Evolutionary conservation across 1,140 invertebrate genomes (phyloP).

Genomic region (Leguminivora glycinivorella): DNA sequence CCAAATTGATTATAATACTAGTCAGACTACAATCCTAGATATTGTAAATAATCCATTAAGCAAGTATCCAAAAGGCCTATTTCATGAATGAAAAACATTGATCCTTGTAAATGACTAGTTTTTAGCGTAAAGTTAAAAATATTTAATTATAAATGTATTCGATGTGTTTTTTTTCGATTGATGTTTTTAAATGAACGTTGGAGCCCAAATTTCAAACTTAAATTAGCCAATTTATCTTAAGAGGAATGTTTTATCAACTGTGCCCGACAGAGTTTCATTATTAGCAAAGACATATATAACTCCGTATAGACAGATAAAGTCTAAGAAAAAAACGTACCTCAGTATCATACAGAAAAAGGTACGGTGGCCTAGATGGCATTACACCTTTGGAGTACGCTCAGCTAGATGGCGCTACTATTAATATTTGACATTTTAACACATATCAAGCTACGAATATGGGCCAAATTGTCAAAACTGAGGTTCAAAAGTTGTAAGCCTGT

Average conservation of each 20-base stretch:
- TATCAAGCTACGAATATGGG: too few species aligned
- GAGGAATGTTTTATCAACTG: not conserved
- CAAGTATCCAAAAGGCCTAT: slow-evolving; percentile 48
- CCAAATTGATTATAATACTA: not conserved
- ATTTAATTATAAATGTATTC: slow-evolving; percentile 19
- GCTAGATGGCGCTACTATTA: too few species aligned
- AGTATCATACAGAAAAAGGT: too few species aligned
- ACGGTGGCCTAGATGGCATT: too few species aligned
- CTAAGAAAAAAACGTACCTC: too few species aligned
- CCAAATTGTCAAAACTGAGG: too few species aligned
- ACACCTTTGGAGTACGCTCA: too few species aligned
- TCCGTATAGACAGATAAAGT: too few species aligned
- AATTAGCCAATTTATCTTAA: slow-evolving; percentile 13
- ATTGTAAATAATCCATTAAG: slow-evolving; percentile 27
- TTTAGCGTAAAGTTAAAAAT: not conserved
- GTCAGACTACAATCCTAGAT: not conserved
- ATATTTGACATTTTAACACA: too few species aligned
- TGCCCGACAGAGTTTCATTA: not conserved
- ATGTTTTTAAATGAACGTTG: slow-evolving; percentile 49
- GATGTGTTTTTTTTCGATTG: slow-evolving; percentile 34
- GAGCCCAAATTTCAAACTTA: slow-evolving; percentile 62
- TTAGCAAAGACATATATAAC: too few species aligned
- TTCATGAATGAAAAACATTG: not conserved
- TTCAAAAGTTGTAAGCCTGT: too few species aligned
- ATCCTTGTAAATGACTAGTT: not conserved